A percentile compares a stretch with the other conserved stretches of the same genome.
These are phyloP conservation scores for Falco rusticolus DNA, from an alignment of 2,797 vertebrate species.

Conservation along the genomic window DNA sequence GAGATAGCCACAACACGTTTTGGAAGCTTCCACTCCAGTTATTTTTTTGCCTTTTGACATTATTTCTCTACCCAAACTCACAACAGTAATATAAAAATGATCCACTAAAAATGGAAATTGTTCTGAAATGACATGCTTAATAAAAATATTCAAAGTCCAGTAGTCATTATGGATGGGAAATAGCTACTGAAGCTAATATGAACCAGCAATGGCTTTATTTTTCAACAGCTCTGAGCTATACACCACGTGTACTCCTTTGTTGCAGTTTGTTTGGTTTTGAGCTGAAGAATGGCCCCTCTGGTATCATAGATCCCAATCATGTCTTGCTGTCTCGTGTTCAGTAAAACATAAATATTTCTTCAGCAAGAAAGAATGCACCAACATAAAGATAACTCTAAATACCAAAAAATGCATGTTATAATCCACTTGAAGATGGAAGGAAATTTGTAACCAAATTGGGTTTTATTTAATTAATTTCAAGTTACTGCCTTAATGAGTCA, in stretches of 20 bases:
- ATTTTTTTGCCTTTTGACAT: not conserved
- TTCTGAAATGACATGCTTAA: not conserved
- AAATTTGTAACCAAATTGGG: not conserved
- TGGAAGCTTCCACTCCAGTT: not conserved
- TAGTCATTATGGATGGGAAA: conserved; percentile 2
- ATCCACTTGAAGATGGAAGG: not conserved
- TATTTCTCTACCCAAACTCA: not conserved
- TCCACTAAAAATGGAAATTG: conserved; percentile 4
- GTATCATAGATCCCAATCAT: not conserved
- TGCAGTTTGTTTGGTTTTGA: not conserved
- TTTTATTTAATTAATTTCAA: conserved; percentile 22
- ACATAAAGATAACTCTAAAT: not conserved
- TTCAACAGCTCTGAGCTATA: not conserved
- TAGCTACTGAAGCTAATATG: conserved; percentile 3
- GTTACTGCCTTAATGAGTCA: conserved; percentile 18
- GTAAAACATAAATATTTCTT: not conserved
- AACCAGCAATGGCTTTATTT: not conserved
- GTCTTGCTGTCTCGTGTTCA: not conserved
- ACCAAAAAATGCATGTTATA: not conserved
- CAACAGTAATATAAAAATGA: not conserved
- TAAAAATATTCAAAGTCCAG: not conserved
- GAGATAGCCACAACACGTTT: not conserved
- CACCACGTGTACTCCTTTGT: not conserved
- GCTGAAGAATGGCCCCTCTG: not conserved
- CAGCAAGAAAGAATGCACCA: not conserved